Conservation (phyloP, 2,888 invertebrate genomes). For the Ormyrus nitidulus region DNA sequence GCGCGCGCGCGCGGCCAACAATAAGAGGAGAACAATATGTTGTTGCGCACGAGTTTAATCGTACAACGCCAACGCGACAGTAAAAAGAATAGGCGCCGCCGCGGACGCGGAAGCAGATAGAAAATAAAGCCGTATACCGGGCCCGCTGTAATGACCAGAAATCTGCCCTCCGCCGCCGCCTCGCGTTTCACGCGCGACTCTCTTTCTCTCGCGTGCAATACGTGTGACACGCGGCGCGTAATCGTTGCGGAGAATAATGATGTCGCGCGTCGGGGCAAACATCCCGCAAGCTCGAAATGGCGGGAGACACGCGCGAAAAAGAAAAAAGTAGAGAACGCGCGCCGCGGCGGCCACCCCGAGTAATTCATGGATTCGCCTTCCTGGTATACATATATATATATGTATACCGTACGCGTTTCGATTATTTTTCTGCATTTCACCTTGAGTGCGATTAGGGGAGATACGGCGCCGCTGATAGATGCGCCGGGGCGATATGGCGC, state of each 20-base stretch:
- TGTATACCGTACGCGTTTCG: no score
- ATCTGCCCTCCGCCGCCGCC: constrained; percentile 19
- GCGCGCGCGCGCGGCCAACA: background rate
- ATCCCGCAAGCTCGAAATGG: background rate
- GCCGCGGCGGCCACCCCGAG: background rate
- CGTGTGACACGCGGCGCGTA: constrained; percentile 20
- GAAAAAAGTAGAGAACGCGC: background rate
- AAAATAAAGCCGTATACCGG: constrained; percentile 31
- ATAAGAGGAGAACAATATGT: constrained; percentile 3
- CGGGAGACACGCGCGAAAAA: background rate
- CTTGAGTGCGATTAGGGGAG: no score
- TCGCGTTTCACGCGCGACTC: background rate
- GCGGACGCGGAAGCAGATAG: background rate
- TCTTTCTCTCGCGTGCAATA: constrained; percentile 1
- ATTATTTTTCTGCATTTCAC: no score
- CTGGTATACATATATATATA: background rate
- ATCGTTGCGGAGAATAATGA: constrained; percentile 40
- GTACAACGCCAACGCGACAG: constrained; percentile 2
- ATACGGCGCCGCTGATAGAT: no score
- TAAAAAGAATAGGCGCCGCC: background rate
- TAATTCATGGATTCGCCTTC: constrained; percentile 38
- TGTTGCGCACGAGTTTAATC: background rate
- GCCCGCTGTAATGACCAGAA: constrained; percentile 35
- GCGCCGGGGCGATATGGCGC: no score
- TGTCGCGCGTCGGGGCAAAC: constrained; percentile 9